Percentiles rank a stretch among this genome's conserved stretches.
Conservation (phyloP, 1,140 invertebrate species). For the Drosophila oshimai region DNA sequence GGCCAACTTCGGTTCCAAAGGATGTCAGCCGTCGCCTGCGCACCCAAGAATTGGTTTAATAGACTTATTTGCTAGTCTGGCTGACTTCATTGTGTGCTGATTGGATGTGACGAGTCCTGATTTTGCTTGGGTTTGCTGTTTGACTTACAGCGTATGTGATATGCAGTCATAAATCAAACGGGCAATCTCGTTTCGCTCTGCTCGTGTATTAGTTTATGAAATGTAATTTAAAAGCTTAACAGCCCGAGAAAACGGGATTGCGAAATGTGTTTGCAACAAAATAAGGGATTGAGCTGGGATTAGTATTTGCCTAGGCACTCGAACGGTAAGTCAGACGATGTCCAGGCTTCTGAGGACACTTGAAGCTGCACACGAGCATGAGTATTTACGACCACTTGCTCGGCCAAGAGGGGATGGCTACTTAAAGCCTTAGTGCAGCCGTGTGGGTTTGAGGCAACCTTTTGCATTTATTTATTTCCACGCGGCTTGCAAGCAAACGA, state of each 20-base stretch:
- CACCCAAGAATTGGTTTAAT: constrained; percentile 50
- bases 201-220: constrained; percentile 16
- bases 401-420: constrained; percentile 16
- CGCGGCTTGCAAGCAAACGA: constrained; percentile 28
- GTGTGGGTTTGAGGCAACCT: constrained; percentile 47
- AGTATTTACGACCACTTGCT: constrained; percentile 19
- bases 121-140: constrained; percentile 22
- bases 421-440: constrained; percentile 41
- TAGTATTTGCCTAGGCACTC: constrained; percentile 17
- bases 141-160: background rate
- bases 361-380: constrained; percentile 3
- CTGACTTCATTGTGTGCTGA: constrained; percentile 43
- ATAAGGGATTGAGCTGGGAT: background rate
- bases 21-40: background rate
- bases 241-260: constrained; percentile 2
- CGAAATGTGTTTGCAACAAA: constrained; percentile 18
- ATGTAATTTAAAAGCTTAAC: constrained; percentile 35
- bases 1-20: constrained; percentile 2
- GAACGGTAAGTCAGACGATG: constrained; percentile 7
- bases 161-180: constrained; percentile 18
- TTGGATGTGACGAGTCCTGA: constrained; percentile 63
- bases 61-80: constrained; percentile 38
- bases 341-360: constrained; percentile 13
- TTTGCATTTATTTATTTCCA: constrained; percentile 46
- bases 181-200: constrained; percentile 5